Base-by-base conservation (phyloP, 2,888 invertebrate species). In the Ariolimax columbianus region DNA sequence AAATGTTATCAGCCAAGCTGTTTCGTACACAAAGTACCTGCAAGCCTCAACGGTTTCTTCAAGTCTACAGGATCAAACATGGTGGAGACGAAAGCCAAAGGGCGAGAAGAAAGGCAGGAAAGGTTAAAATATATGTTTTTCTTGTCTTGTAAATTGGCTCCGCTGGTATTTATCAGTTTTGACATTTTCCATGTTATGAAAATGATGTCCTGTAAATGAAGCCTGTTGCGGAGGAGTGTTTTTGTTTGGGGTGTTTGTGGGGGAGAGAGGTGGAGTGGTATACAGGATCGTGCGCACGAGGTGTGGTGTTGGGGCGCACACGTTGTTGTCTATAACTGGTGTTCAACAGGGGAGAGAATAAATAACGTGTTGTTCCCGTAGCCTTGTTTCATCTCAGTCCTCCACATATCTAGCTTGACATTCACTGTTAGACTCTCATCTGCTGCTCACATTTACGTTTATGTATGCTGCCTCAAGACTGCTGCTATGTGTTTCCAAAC, bases 41-140 rank as follows among this genome's bases (percentile, higher is more conserved):
- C n/a, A n/a, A n/a, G n/a, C n/a, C n/a, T n/a, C n/a, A n/a, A n/a
- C n/a, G n/a, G n/a, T n/a, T n/a, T n/a, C n/a, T n/a, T n/a, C n/a
- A n/a, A n/a, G n/a, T n/a, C n/a, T n/a, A 36, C 47, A 14, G 33
- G 79, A 79, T 68, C 79, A 79, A 79, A 68, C 68, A 43, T 26
- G 66, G 19, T 0, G 40, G 40, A 43, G 43, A 30, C 26, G 43
- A 78, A 43, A 66, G 68, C 40, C 68, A 79, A 79, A 79, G 79
- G 66, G 43, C 79, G 79, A 68, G 79, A 79, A 79, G 79, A 79
- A 79, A 79, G 79, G 66, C 43, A 66, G 79, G 43, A 79, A 79
- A 79, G 79, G 79, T 79, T 79, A 79, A 79, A 79, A 66, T 78
- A 66, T 66, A 79, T 79, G 79, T 79, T 79, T 78, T 79, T 79